phyloP scores from a whole-genome alignment of 1,140 invertebrate species.

The Colletes latitarsis region DNA sequence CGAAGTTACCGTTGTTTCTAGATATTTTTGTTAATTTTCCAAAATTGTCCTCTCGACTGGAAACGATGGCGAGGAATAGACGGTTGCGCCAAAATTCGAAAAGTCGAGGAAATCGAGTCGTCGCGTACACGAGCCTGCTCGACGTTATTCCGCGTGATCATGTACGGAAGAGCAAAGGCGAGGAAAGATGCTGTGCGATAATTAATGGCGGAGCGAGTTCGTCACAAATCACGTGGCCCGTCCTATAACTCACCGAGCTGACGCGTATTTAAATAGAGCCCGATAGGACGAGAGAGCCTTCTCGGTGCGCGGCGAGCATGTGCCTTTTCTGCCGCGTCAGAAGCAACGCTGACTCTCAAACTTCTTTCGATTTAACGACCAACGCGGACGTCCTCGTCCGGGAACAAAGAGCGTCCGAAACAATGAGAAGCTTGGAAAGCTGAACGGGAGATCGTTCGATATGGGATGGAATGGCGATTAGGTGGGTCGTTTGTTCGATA shows the following conservation, averaged over 20 bases:
- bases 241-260: slow-evolving; percentile 76
- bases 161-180: slow-evolving; percentile 64
- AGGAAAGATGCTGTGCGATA: slow-evolving; percentile 77
- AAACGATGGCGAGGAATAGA: too few relatives aligned
- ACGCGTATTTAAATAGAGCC: slow-evolving; percentile 78
- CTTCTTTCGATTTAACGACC: neutral
- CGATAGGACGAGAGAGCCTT: slow-evolving; percentile 63
- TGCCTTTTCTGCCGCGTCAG: slow-evolving; percentile 43
- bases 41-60: too few relatives aligned
- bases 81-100: slow-evolving; percentile 62
- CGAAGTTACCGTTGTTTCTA: too few relatives aligned
- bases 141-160: slow-evolving; percentile 31
- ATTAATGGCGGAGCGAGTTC: slow-evolving; percentile 76
- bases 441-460: neutral
- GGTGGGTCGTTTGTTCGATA: too few relatives aligned
- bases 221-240: slow-evolving; percentile 76
- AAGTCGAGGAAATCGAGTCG: slow-evolving; percentile 41
- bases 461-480: neutral
- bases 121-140: slow-evolving; percentile 26
- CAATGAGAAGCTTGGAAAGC: neutral
- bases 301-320: slow-evolving; percentile 39
- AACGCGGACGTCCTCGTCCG: neutral
- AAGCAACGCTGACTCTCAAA: slow-evolving; percentile 35
- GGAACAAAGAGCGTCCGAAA: neutral
- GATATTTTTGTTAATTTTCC: too few relatives aligned